Conservation (phyloP, 2,797 vertebrate genomes). For the Helostoma temminkii region DNA sequence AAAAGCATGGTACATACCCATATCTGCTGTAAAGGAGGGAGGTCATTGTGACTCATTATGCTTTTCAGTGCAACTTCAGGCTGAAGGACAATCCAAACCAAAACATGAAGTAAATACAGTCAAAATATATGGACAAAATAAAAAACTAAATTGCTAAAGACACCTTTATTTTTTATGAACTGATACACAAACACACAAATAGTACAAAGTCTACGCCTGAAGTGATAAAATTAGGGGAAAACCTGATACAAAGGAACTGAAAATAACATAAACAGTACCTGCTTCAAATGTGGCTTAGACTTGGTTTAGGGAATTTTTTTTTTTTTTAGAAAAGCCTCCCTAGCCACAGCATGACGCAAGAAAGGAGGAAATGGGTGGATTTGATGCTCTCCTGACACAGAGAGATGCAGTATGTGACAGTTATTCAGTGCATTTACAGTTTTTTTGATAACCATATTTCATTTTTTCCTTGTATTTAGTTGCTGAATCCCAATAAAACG, state of each 20-base stretch:
- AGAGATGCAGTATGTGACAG: no score
- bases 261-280: not conserved
- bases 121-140: not conserved
- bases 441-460: not conserved
- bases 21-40: not conserved
- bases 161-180: not conserved
- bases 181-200: not conserved
- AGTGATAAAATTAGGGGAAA: not conserved
- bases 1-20: not conserved
- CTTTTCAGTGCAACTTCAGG: not conserved
- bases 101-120: no score
- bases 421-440: not conserved
- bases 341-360: not conserved
- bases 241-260: not conserved
- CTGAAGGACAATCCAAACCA: not conserved
- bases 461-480: not conserved
- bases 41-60: not conserved
- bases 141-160: not conserved
- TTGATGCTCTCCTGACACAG: no score
- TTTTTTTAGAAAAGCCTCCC: not conserved
- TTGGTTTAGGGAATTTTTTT: not conserved
- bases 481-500: conserved; percentile 25
- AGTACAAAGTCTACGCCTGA: no score
- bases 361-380: not conserved
- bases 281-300: not conserved